Evolutionary conservation across 2,113 vertebrate species (phyloP), one percentile per base, ranked within the genome.

Genomic region (Syngnathus typhle): DNA sequence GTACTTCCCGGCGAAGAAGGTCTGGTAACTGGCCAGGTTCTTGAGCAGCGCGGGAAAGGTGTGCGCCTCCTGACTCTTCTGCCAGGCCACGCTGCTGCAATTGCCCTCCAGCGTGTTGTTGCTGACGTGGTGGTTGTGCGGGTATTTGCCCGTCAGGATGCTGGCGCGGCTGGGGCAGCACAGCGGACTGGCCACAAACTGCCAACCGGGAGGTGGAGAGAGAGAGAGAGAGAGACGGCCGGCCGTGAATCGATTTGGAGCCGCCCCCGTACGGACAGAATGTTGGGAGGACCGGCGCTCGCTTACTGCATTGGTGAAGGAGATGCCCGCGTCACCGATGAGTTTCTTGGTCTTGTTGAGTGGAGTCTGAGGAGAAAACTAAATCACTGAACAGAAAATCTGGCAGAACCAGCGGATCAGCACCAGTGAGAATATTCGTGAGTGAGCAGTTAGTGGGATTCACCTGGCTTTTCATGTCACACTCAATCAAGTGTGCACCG

Each of bases 51-150:
- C 93, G 2, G 96, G 94, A 76, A 99, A 98, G 2, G 95, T 93
- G 56, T 79, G 70, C 0, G 92, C 90, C 74, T 99, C 97, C 74
- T 98, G 92, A 54, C 91, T 95, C 90, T 98, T 96, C 91, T 99
- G 97, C 97, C 96, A 99, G 2, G 92, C 90, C 16, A 32, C 83
- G 83, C 96, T 99, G 86, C 96, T 99, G 86, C 97, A 98, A 91
- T 99, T 99, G 6, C 97, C 97, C 82, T 96, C 94, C 60, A 98
- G 61, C 0, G 96, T 98, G 89, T 99, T 99, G 89, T 99, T 99
- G 66, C 96, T 91, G 32, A 99, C 96, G 5, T 93, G 94, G 83
- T 99, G 97, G 79, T 99, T 99, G 80, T 99, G 96, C 1, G 95
- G 96, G 32, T 98, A 99, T 80, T 96, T 96, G 21, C 97, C 97